Percentiles rank a stretch among this genome's conserved stretches.
Evolutionary conservation across 2,888 invertebrate genomes (phyloP).

Genomic region (Timema cristinae): DNA sequence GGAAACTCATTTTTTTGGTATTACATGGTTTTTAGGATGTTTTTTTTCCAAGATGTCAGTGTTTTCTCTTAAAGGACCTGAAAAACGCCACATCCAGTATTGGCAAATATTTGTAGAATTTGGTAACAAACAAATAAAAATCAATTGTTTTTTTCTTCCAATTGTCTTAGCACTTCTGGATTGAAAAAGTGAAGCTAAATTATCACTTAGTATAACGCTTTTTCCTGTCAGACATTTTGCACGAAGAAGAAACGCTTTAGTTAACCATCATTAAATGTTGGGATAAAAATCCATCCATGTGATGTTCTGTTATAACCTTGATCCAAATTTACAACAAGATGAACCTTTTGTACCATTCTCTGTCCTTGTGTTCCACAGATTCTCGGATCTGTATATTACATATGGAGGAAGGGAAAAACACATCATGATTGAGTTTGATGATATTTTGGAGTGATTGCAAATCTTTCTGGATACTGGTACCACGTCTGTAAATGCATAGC

Average conservation of each 20-base stretch:
- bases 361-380: constrained; percentile 31
- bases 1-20: constrained; percentile 8
- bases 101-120: constrained; percentile 8
- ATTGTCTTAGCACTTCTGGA: constrained; percentile 34
- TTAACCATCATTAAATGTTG: constrained; percentile 40
- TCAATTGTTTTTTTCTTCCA: constrained; percentile 37
- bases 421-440: constrained; percentile 34
- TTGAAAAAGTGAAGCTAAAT: constrained; percentile 37
- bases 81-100: constrained; percentile 3
- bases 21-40: neutral
- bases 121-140: constrained; percentile 35
- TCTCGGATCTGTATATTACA: constrained; percentile 35
- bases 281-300: constrained; percentile 40
- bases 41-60: neutral
- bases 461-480: constrained; percentile 26
- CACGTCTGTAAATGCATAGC: constrained; percentile 26
- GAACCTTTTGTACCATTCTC: constrained; percentile 31
- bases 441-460: constrained; percentile 33
- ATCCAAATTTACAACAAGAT: constrained; percentile 20
- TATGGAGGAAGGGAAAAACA: constrained; percentile 34
- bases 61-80: constrained; percentile 8
- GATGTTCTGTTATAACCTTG: constrained; percentile 33
- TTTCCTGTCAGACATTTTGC: constrained; percentile 31
- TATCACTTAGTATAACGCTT: constrained; percentile 39
- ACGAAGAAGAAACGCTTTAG: constrained; percentile 32